phyloP scores from a whole-genome alignment of 2,113 vertebrate species.

The Sebastes schlegelii region DNA sequence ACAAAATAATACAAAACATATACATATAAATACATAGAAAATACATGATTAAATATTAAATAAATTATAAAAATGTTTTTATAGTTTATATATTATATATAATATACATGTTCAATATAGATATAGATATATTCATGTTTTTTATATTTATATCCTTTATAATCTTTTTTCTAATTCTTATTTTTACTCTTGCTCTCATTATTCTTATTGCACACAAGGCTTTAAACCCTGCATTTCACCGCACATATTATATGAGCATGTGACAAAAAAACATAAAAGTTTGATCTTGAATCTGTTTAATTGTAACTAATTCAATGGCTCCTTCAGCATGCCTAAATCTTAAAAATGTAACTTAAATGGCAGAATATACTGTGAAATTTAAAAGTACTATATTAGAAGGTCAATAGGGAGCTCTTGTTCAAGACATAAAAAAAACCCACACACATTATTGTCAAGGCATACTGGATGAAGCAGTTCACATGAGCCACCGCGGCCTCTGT shows the following conservation, averaged over 20 bases:
- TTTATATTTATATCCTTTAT: neutral
- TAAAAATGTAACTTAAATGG: neutral
- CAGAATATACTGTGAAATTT: neutral
- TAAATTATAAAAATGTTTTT: neutral
- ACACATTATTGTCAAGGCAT: neutral
- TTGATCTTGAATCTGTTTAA: neutral
- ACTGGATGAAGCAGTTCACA: neutral
- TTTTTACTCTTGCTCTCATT: too few species aligned
- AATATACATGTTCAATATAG: neutral
- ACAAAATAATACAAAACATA: neutral
- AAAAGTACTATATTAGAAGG: neutral
- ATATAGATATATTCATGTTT: neutral
- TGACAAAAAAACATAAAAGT: too few species aligned
- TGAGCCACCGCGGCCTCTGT: neutral
- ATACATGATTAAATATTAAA: neutral
- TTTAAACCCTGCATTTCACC: too few species aligned
- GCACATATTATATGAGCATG: too few species aligned
- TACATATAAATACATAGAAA: neutral
- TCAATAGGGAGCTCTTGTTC: neutral
- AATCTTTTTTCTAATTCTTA: too few species aligned
- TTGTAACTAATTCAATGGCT: neutral
- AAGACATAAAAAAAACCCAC: neutral
- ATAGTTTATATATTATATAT: neutral
- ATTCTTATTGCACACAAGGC: too few species aligned
- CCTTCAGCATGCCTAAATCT: too few species aligned